Percentiles rank a stretch among this genome's conserved stretches.
Conservation (phyloP, 2,888 invertebrate species). For the Pammene fasciana region DNA sequence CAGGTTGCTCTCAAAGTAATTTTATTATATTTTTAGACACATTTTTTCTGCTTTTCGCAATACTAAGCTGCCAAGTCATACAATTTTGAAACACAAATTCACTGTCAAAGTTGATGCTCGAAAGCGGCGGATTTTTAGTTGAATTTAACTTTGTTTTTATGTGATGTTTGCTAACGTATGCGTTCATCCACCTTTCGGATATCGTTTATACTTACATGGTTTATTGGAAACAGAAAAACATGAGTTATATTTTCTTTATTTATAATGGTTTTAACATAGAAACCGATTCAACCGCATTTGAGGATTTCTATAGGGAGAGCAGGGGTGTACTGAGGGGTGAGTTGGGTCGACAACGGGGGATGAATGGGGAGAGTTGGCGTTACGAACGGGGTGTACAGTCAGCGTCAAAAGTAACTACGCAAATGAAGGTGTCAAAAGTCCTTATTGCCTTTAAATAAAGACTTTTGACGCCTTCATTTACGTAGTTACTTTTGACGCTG, state of each 20-base stretch:
- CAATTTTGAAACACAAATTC: no score
- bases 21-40: not conserved
- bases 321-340: no score
- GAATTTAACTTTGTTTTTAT: not conserved
- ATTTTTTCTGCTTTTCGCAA: conserved; percentile 3
- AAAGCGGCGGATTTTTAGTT: conserved; percentile 8
- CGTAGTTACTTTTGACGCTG: no score
- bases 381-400: no score
- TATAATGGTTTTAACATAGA: conserved; percentile 2
- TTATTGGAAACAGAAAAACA: not conserved
- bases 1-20: not conserved
- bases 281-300: not conserved
- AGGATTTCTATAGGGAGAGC: no score
- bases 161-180: not conserved
- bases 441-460: no score
- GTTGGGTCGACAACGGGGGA: no score
- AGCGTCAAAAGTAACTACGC: no score
- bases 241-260: not conserved
- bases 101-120: conserved; percentile 5
- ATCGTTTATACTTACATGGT: conserved; percentile 2
- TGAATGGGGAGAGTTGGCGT: no score
- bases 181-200: not conserved
- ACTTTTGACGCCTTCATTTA: no score
- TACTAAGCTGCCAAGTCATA: no score
- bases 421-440: no score